Conservation (phyloP, 2,113 vertebrate genomes). For the Chaenocephalus aceratus region DNA sequence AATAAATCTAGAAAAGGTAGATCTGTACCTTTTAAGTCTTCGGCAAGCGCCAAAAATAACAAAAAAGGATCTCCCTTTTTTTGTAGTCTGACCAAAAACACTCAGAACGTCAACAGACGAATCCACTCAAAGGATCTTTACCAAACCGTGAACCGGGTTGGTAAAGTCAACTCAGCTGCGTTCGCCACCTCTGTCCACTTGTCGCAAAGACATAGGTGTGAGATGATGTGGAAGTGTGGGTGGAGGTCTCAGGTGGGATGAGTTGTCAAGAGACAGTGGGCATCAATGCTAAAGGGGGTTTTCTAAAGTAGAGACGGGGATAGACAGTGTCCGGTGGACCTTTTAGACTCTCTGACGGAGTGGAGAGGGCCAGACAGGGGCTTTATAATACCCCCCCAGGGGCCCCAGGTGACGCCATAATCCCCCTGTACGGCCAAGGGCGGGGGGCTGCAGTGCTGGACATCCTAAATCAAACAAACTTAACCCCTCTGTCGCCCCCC, state of each 20-base stretch:
- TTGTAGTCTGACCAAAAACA: slow-evolving; percentile 53
- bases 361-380: slow-evolving; percentile 78
- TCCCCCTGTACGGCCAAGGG: slow-evolving; percentile 72
- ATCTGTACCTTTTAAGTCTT: slow-evolving; percentile 57
- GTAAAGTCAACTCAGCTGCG: slow-evolving; percentile 69
- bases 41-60: slow-evolving; percentile 47
- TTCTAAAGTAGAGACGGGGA: slow-evolving; percentile 72
- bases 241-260: slow-evolving; percentile 61
- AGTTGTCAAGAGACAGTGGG: slow-evolving; percentile 75
- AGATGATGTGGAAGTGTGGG: slow-evolving; percentile 58
- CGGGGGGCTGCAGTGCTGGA: slow-evolving; percentile 55
- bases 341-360: slow-evolving; percentile 84
- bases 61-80: slow-evolving; percentile 53
- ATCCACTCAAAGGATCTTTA: slow-evolving; percentile 62
- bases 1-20: slow-evolving; percentile 50
- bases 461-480: slow-evolving; percentile 80
- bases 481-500: slow-evolving; percentile 61
- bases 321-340: slow-evolving; percentile 78
- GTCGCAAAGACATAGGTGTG: slow-evolving; percentile 79
- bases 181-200: slow-evolving; percentile 73
- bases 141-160: slow-evolving; percentile 46
- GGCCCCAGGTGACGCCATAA: slow-evolving; percentile 83
- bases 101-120: slow-evolving; percentile 45
- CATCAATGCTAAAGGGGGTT: slow-evolving; percentile 72
- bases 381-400: slow-evolving; percentile 84